These are phyloP conservation scores for Oscheius sp. DNA, from an alignment of 2,888 invertebrate genomes.

Conservation along the genomic window DNA sequence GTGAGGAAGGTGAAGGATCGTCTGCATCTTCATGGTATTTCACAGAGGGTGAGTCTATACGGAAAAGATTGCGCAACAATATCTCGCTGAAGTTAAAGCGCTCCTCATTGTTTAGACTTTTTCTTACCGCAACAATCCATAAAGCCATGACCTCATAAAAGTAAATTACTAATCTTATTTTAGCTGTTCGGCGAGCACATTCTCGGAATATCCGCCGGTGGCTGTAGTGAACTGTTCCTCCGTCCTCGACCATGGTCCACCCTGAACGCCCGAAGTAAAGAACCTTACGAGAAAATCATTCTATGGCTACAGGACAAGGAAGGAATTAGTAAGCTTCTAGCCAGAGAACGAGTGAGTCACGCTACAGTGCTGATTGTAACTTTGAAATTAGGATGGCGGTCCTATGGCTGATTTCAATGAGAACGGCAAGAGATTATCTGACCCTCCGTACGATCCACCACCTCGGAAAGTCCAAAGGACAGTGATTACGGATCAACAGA, in stretches of 20 bases:
- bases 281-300: conserved; percentile 48
- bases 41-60: conserved; percentile 82
- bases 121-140: too few species aligned
- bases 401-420: conserved; percentile 26
- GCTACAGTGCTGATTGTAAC: neutral
- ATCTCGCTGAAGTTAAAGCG: too few species aligned
- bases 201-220: conserved; percentile 87
- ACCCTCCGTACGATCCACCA: conserved; percentile 34
- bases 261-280: conserved; percentile 86
- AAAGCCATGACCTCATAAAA: too few species aligned
- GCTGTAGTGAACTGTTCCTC: conserved; percentile 94
- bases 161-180: neutral
- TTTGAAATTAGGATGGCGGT: conserved; percentile 21
- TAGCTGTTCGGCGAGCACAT: conserved; percentile 91
- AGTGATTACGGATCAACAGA: conserved; percentile 96
- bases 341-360: conserved; percentile 39
- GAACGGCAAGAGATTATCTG: conserved; percentile 33
- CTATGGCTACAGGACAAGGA: conserved; percentile 46
- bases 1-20: conserved; percentile 78
- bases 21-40: conserved; percentile 79
- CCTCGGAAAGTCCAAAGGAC: conserved; percentile 81
- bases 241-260: conserved; percentile 99
- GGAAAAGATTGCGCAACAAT: neutral
- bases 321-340: conserved; percentile 40
- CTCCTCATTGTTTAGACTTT: neutral